Evolutionary conservation across 1,140 invertebrate genomes (phyloP).

Genomic region (Halictus rubicundus): DNA sequence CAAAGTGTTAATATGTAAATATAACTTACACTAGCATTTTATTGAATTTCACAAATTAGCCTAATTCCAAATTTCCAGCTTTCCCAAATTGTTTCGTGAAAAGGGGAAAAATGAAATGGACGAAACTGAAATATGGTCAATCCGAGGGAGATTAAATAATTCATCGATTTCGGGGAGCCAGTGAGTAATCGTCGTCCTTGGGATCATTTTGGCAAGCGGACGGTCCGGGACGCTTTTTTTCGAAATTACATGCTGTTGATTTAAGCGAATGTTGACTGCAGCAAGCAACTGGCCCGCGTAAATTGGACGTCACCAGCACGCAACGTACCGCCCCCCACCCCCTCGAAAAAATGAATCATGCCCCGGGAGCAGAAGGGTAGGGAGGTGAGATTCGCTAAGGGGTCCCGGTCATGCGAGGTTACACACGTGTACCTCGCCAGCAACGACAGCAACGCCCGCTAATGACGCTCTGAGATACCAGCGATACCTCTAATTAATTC

Average conservation of each 20-base stretch:
- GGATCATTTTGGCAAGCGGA: background rate
- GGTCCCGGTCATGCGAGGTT: slow-evolving; percentile 59
- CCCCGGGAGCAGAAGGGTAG: slow-evolving; percentile 33
- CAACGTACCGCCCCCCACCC: slow-evolving; percentile 9
- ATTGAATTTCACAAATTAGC: no score
- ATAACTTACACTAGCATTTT: no score
- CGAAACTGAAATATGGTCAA: no score
- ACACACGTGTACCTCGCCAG: slow-evolving; percentile 53
- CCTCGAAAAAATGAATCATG: slow-evolving; percentile 58
- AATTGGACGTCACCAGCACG: slow-evolving; percentile 61
- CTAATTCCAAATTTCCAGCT: no score
- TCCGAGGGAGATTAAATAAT: no score
- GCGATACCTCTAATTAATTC: slow-evolving; percentile 77
- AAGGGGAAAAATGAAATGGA: no score
- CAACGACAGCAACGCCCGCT: slow-evolving; percentile 67
- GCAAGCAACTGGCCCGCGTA: slow-evolving; percentile 37
- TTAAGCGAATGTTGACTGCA: slow-evolving; percentile 35
- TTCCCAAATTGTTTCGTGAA: no score
- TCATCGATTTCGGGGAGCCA: background rate
- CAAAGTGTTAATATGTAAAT: no score
- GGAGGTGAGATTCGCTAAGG: slow-evolving; percentile 61
- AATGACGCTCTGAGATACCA: slow-evolving; percentile 74
- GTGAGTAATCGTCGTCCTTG: background rate
- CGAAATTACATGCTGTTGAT: slow-evolving; percentile 37
- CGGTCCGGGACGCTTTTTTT: background rate